phyloP scores from a whole-genome alignment of 2,113 vertebrate species.

The Sminthopsis crassicaudata region DNA sequence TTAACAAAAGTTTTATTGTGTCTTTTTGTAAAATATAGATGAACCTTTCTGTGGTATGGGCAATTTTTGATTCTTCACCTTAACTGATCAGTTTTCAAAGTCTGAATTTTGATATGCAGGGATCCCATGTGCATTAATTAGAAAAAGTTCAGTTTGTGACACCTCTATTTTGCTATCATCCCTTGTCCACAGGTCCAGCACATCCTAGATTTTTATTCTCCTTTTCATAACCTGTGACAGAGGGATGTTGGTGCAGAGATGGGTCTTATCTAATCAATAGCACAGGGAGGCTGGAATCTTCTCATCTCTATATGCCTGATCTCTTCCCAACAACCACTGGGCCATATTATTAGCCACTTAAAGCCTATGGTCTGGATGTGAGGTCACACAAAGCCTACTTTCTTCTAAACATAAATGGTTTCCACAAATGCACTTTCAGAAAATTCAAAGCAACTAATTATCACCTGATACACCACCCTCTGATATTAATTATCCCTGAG shows the following conservation, averaged over 20 bases:
- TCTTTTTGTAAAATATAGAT: not conserved
- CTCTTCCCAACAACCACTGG: not conserved
- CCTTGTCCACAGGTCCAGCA: not conserved
- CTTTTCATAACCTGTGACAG: not conserved
- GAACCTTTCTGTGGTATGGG: not conserved
- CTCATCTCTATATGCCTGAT: not conserved
- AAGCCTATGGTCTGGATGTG: not conserved
- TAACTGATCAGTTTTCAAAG: not conserved
- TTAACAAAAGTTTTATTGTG: not conserved
- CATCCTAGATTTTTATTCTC: not conserved
- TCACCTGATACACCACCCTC: conserved; percentile 77
- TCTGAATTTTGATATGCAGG: not conserved
- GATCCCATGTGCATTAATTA: not conserved
- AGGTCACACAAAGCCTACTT: not conserved
- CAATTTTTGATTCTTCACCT: not conserved
- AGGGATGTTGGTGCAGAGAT: not conserved
- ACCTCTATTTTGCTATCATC: not conserved
- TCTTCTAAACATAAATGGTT: conserved; percentile 42
- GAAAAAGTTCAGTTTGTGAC: not conserved
- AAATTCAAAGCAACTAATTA: conserved; percentile 79
- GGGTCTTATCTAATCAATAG: not conserved
- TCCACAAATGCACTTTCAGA: conserved; percentile 70
- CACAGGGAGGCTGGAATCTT: not conserved
- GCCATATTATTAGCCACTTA: not conserved
- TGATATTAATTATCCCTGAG: conserved; percentile 76